A percentile compares a stretch with the other conserved stretches of the same genome.
These are phyloP conservation scores for Manis crassicaudata DNA, from an alignment of 2,797 vertebrate species.

Conservation along the genomic window DNA sequence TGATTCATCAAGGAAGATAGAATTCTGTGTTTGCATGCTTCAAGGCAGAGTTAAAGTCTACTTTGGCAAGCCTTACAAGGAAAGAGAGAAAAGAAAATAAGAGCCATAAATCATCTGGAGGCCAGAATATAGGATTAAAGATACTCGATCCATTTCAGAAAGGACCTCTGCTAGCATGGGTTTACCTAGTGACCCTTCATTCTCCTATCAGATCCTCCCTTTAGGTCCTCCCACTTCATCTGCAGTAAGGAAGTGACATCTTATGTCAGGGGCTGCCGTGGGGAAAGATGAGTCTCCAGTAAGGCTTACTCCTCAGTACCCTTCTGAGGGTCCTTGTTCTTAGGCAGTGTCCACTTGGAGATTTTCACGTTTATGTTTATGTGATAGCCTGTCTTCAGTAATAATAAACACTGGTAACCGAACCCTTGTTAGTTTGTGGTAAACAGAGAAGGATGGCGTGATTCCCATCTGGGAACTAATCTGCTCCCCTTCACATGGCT, in stretches of 20 bases:
- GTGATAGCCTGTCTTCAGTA: constrained; percentile 52
- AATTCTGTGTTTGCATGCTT: constrained; percentile 72
- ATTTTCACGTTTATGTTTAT: not conserved
- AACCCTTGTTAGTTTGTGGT: not conserved
- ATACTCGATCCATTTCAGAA: constrained; percentile 72
- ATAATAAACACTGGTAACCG: constrained; percentile 59
- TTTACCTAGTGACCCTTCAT: constrained; percentile 73
- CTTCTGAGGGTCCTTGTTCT: not conserved
- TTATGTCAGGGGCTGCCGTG: constrained; percentile 8
- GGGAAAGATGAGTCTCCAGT: not conserved
- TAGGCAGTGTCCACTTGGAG: not conserved
- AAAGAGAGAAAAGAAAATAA: constrained; percentile 81
- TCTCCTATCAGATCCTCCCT: constrained; percentile 66
- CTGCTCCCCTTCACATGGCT: constrained; percentile 46
- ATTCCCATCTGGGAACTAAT: constrained; percentile 34
- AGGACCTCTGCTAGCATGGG: constrained; percentile 72
- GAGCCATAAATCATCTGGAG: constrained; percentile 80
- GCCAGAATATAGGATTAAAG: constrained; percentile 83
- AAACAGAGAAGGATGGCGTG: not conserved
- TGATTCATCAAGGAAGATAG: constrained; percentile 65
- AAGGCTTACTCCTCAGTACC: not conserved
- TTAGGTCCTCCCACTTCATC: constrained; percentile 18
- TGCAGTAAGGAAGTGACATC: constrained; percentile 23
- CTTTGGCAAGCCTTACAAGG: constrained; percentile 79
- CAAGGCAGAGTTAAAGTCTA: constrained; percentile 74